phyloP scores from a whole-genome alignment of 2,113 vertebrate genomes.

The Sylvietta virens region DNA sequence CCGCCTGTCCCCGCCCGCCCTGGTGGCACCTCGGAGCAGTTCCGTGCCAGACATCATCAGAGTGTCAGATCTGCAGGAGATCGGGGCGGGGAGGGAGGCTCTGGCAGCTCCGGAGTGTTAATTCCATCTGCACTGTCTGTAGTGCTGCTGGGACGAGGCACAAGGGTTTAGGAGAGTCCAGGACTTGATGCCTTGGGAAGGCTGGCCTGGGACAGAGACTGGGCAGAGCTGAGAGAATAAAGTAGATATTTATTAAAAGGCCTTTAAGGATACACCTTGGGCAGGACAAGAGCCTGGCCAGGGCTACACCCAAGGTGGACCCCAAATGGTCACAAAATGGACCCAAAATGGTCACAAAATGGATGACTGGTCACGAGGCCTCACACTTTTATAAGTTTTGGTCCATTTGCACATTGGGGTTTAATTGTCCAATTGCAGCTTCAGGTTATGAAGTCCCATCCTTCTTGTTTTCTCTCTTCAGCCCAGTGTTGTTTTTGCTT shows the following conservation, averaged over 20 bases:
- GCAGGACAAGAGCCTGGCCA: neutral
- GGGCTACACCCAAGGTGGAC: neutral
- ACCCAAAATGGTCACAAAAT: neutral
- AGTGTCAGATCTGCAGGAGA: neutral
- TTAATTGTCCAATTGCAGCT: neutral
- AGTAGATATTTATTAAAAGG: neutral
- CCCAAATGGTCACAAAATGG: neutral
- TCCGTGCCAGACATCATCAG: neutral
- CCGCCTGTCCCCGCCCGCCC: neutral
- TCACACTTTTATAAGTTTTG: neutral
- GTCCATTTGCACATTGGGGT: neutral
- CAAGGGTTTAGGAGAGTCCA: neutral
- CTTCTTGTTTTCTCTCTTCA: neutral
- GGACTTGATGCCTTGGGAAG: neutral
- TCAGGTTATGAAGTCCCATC: neutral
- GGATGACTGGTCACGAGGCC: neutral
- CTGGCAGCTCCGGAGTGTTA: neutral
- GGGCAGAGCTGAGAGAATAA: neutral
- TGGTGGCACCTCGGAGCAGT: neutral
- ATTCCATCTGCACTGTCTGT: neutral
- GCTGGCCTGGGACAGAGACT: neutral
- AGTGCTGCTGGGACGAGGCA: neutral
- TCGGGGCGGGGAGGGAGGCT: accelerated
- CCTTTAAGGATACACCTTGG: neutral
- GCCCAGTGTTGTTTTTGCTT: neutral